Conservation (phyloP, 2,888 invertebrate species). For the Deilephila elpenor region DNA sequence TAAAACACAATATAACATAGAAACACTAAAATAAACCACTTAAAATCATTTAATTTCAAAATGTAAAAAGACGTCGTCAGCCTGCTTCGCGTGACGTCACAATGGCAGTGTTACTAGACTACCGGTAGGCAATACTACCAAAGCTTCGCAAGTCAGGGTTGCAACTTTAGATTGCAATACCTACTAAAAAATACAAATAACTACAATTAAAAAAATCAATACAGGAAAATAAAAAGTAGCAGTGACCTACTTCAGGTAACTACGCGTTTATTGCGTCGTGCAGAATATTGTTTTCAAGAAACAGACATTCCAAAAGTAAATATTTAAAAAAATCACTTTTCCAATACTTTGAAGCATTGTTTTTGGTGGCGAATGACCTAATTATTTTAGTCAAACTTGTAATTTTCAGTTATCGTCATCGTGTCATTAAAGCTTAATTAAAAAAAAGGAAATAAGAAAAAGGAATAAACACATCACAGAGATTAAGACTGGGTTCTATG, state of each 20-base stretch:
- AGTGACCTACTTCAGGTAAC: neutral
- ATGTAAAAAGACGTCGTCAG: conserved; percentile 75
- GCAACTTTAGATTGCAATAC: neutral
- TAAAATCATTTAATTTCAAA: conserved; percentile 73
- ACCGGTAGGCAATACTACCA: conserved; percentile 37
- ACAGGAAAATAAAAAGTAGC: neutral
- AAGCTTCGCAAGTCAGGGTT: neutral
- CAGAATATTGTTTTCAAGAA: no score
- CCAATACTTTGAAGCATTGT: no score
- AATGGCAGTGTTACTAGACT: conserved; percentile 73
- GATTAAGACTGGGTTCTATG: no score
- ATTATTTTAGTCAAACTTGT: no score
- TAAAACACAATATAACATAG: conserved; percentile 66
- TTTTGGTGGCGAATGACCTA: no score
- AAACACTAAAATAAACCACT: conserved; percentile 69
- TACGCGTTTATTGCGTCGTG: neutral
- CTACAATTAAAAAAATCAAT: neutral
- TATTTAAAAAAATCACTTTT: no score
- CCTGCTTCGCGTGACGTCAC: conserved; percentile 79
- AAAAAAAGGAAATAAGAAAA: no score
- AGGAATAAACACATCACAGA: no score
- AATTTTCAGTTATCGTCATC: no score
- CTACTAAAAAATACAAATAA: no score
- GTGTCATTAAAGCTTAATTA: no score
- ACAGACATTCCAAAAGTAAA: no score